A percentile compares a stretch with the other conserved stretches of the same genome.
Conservation (phyloP, 2,888 invertebrate genomes). For the Corbicula japonica region DNA sequence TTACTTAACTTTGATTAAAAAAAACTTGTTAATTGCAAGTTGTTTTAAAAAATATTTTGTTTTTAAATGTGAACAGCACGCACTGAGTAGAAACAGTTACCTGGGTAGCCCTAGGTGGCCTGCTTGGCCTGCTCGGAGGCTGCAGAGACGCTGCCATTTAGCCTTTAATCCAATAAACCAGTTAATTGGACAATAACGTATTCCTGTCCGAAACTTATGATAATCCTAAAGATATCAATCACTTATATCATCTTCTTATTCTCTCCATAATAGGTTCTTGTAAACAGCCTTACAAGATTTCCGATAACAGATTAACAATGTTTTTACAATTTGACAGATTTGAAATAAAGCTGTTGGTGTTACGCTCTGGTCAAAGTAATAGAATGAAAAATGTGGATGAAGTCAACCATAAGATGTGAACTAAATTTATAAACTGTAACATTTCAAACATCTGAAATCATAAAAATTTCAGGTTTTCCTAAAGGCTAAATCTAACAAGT, state of each 20-base stretch:
- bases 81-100: too few relatives aligned
- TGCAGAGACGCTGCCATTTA: conserved; percentile 6
- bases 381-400: conserved; percentile 30
- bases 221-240: neutral
- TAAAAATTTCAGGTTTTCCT: conserved; percentile 8
- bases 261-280: neutral
- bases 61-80: too few relatives aligned
- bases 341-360: conserved; percentile 28
- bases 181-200: too few relatives aligned
- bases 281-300: conserved; percentile 4
- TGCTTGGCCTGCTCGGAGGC: too few relatives aligned
- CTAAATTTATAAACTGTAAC: conserved; percentile 19
- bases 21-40: too few relatives aligned
- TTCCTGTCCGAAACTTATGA: too few relatives aligned
- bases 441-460: conserved; percentile 25
- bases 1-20: too few relatives aligned
- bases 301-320: conserved; percentile 31
- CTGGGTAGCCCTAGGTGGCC: too few relatives aligned
- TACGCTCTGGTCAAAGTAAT: conserved; percentile 32
- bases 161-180: conserved; percentile 16
- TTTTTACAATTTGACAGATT: conserved; percentile 25
- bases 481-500: neutral
- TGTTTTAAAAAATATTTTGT: too few relatives aligned
- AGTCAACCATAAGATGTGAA: conserved; percentile 19
- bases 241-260: conserved; percentile 11